Conservation (phyloP, 2,113 vertebrate genomes). For the Sula dactylatra region DNA sequence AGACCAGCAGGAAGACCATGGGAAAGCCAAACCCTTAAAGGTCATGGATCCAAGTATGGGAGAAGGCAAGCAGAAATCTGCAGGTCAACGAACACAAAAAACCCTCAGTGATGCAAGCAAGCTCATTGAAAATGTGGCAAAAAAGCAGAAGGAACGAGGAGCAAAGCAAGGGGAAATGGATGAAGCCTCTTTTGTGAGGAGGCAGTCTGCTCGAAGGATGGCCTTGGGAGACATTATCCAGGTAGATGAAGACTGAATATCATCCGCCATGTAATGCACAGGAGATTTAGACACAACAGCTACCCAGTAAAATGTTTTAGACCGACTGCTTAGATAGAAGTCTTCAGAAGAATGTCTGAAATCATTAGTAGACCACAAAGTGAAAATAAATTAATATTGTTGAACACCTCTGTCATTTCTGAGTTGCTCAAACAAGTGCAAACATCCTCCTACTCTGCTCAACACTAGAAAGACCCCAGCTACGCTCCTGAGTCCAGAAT, state of each 20-base stretch:
- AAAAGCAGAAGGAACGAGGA: constrained; percentile 51
- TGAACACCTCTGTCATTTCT: background rate
- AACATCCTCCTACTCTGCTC: background rate
- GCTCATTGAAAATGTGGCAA: constrained; percentile 66
- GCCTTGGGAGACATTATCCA: constrained; percentile 63
- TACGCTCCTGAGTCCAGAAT: background rate
- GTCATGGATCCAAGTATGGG: constrained; percentile 47
- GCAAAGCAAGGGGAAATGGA: constrained; percentile 28
- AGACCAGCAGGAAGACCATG: constrained; percentile 66
- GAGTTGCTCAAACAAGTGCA: background rate
- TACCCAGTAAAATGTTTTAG: background rate
- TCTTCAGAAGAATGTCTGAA: background rate
- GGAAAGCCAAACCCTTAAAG: constrained; percentile 64
- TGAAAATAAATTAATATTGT: background rate
- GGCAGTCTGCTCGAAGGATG: constrained; percentile 52
- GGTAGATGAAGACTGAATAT: constrained; percentile 56
- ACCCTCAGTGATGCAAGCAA: constrained; percentile 45
- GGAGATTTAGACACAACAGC: background rate
- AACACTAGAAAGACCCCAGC: background rate
- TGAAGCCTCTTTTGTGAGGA: constrained; percentile 20
- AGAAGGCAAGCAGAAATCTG: constrained; percentile 55
- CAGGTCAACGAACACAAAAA: constrained; percentile 55
- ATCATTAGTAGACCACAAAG: background rate
- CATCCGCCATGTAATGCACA: accelerated
- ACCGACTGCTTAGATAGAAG: background rate